Base-by-base conservation (phyloP, 2,888 invertebrate genomes). In the Eledona agricola region DNA sequence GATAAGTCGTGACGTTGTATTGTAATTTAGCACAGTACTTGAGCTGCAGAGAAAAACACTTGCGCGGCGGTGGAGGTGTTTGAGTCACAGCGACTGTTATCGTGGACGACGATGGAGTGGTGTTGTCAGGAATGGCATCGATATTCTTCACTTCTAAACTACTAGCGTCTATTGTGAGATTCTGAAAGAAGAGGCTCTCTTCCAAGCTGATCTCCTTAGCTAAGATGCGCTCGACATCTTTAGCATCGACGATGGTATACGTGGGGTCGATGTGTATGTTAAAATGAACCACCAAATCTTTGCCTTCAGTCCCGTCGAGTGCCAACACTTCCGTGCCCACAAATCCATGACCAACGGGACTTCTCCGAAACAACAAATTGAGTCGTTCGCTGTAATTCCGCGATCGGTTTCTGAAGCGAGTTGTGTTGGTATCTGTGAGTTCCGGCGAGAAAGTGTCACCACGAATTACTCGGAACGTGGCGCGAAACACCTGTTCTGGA, bases 1-100 rank as follows among this genome's bases (percentile, higher is more conserved):
- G 93, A 72, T 90, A 93, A 0, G 91, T 87, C 0, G 93, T 93
- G 4, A 81, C 72, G 70, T 93, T 94, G 75, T 91, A 90, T 0
- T 84, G 83, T 55, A 90, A 78, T 51, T 84, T 82, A 17, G 83
- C 81, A 72, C 92, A 92, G 61, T 90, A 85, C 4, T 81, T 76
- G 34, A 91, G 73, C 43, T 84, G 81, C n/a, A 88, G 66, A 0
- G 84, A 80, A 13, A 83, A 80, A 70, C 92, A 92, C 66, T 82
- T 83, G 60, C 90, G 79, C 0, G 83, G 83, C 0, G 81, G 83
- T 2, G 84, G 71, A 1, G 84, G 81, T n/a, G 81, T 80, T 28
- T 83, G 80, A 0, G 81, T 80, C 4, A 76, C 76, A 0, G 77
- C 72, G 12, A 77, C 70, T 1, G 78, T 70, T 0, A 75, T 70